Conservation (phyloP, 2,888 invertebrate species). For the Proisotoma minuta region DNA sequence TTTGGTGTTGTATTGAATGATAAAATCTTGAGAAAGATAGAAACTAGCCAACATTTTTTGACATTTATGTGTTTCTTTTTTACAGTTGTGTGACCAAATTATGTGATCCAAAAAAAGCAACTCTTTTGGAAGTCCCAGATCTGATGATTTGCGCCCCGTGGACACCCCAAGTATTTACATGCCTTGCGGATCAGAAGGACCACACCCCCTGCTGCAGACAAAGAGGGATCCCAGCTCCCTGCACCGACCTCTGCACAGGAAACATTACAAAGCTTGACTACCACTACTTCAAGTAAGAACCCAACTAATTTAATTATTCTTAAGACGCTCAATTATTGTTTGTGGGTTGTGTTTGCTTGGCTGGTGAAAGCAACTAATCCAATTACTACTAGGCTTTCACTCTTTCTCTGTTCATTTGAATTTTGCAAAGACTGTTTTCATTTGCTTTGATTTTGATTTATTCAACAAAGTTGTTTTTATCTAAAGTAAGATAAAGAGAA, state of each 20-base stretch:
- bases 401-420: no score
- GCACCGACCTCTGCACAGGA: constrained; percentile 72
- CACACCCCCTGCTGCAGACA: constrained; percentile 75
- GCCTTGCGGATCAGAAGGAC: constrained; percentile 70
- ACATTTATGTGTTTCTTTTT: constrained; percentile 15
- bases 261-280: constrained; percentile 73
- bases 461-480: no score
- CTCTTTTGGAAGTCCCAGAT: constrained; percentile 65
- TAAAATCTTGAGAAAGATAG: neutral
- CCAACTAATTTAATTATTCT: neutral
- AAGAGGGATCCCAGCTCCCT: constrained; percentile 68
- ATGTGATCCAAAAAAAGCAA: constrained; percentile 65
- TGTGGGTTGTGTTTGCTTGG: no score
- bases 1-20: neutral
- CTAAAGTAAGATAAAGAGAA: no score
- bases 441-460: no score
- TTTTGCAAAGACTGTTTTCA: no score
- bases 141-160: constrained; percentile 86
- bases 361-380: no score
- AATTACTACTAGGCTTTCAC: no score
- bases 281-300: constrained; percentile 71
- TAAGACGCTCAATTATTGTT: no score
- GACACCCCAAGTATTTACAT: constrained; percentile 74
- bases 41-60: neutral
- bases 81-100: constrained; percentile 66